phyloP scores from a whole-genome alignment of 2,797 vertebrate genomes.

The Eptatretus atami region DNA sequence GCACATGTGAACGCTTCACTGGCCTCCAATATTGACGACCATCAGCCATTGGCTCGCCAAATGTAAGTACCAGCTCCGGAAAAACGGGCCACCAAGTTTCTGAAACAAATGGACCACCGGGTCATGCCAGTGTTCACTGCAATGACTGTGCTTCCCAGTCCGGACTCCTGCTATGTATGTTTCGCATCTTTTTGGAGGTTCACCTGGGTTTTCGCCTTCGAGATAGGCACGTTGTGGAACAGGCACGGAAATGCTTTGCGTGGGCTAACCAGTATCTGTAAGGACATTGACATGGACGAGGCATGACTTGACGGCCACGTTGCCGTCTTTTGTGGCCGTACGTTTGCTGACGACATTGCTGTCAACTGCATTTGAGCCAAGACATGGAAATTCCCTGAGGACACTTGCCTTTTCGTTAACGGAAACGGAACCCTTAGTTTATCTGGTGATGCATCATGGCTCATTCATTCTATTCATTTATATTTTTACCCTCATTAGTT shows the following conservation, averaged over 20 bases:
- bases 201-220: conserved; percentile 88
- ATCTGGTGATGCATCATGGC: too few species aligned
- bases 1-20: conserved; percentile 98
- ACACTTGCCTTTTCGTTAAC: conserved; percentile 91
- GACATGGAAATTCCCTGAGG: conserved; percentile 92
- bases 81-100: conserved; percentile 94
- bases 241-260: conserved; percentile 23
- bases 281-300: conserved; percentile 21
- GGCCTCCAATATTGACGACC: conserved; percentile 97
- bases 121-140: conserved; percentile 88
- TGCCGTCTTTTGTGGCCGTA: conserved; percentile 94
- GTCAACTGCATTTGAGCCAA: conserved; percentile 98
- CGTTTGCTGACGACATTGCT: conserved; percentile 88
- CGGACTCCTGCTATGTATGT: conserved; percentile 84
- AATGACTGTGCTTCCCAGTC: conserved; percentile 93
- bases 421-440: conserved; percentile 22
- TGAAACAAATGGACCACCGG: conserved; percentile 92
- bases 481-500: too few species aligned
- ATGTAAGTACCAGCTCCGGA: conserved; percentile 97
- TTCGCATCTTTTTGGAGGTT: conserved; percentile 73
- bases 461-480: too few species aligned
- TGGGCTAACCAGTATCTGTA: conserved; percentile 39
- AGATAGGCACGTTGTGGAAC: conserved; percentile 33
- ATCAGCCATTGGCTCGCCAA: conserved; percentile 99
- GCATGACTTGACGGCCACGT: conserved; percentile 56